phyloP scores from a whole-genome alignment of 2,113 vertebrate species.

The Hippocampus abdominalis region DNA sequence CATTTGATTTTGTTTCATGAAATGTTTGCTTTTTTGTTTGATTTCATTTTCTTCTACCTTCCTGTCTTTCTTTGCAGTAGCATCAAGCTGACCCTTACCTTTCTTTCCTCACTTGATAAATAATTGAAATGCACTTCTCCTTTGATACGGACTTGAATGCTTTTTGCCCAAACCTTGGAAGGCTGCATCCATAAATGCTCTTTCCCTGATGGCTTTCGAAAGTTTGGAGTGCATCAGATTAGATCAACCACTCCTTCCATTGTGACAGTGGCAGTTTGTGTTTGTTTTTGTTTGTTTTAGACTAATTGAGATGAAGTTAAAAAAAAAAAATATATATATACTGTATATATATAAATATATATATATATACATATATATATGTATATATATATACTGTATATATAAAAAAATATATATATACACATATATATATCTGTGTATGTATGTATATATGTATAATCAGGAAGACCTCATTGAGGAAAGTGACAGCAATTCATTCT shows the following conservation, averaged over 20 bases:
- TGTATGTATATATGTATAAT: too few relatives aligned
- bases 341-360: too few relatives aligned
- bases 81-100: conserved; percentile 39
- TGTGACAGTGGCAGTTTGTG: neutral
- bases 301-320: too few relatives aligned
- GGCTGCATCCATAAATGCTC: conserved; percentile 31
- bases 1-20: neutral
- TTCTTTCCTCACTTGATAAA: conserved; percentile 58
- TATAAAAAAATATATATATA: neutral
- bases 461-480: neutral
- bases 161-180: conserved; percentile 47
- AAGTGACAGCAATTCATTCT: neutral
- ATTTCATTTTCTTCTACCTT: neutral
- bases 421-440: too few relatives aligned
- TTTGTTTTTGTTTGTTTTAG: too few relatives aligned
- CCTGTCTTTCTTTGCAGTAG: conserved; percentile 10
- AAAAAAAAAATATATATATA: neutral
- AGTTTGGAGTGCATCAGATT: conserved; percentile 46
- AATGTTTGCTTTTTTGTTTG: neutral
- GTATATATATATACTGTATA: too few relatives aligned
- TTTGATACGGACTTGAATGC: conserved; percentile 64
- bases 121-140: conserved; percentile 59
- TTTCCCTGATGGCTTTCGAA: conserved; percentile 44
- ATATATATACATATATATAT: too few relatives aligned
- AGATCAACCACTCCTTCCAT: conserved; percentile 17